Conservation (phyloP, 2,888 invertebrate species). For the Drosophila mayaguana region DNA sequence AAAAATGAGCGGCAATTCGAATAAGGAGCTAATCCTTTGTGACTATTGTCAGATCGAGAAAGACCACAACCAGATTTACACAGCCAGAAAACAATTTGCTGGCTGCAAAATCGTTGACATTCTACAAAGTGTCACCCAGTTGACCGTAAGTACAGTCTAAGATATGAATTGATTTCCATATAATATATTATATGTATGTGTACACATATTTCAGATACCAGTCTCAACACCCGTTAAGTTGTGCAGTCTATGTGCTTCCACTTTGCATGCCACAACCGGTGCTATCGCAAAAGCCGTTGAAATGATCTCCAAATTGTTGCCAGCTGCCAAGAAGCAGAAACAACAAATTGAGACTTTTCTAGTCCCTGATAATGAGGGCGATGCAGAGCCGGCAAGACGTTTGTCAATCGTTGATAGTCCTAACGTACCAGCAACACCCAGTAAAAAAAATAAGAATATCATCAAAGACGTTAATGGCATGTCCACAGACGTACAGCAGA, state of each 20-base stretch:
- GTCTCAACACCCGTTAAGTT: slow-evolving; percentile 37
- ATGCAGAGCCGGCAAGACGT: not conserved
- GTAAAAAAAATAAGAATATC: not conserved
- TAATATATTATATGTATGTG: not conserved
- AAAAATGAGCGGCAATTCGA: slow-evolving; percentile 27
- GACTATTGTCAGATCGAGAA: slow-evolving; percentile 42
- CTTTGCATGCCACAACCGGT: slow-evolving; percentile 28
- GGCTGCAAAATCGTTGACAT: slow-evolving; percentile 53
- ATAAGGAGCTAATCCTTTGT: slow-evolving; percentile 30
- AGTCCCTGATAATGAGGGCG: not conserved
- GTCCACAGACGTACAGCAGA: not conserved
- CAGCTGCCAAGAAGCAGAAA: not conserved
- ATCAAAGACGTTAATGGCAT: not conserved
- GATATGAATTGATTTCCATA: not conserved
- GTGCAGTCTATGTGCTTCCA: slow-evolving; percentile 46
- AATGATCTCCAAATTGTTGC: slow-evolving; percentile 20
- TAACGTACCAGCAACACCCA: not conserved
- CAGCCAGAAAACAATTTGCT: slow-evolving; percentile 42
- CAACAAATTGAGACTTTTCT: not conserved
- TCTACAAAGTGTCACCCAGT: slow-evolving; percentile 33
- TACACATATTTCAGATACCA: slow-evolving; percentile 37
- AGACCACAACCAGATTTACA: slow-evolving; percentile 34
- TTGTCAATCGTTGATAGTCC: not conserved
- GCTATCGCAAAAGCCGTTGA: slow-evolving; percentile 20
- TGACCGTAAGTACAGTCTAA: slow-evolving; percentile 51